These are phyloP conservation scores for Leptatherina wallacei DNA, from an alignment of 2,797 vertebrate species.

Conservation along the genomic window DNA sequence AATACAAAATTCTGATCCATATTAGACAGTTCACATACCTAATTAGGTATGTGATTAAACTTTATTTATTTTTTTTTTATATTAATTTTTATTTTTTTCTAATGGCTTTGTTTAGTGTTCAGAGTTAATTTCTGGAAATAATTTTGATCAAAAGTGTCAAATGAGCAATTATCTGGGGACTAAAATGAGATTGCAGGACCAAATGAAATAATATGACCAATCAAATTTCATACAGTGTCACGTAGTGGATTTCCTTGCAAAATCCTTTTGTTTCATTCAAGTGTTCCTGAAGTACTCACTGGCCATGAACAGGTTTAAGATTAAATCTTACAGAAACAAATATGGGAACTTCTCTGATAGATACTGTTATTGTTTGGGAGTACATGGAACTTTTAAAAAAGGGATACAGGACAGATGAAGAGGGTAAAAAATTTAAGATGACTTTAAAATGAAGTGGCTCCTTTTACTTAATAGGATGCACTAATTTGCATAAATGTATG, in stretches of 20 bases:
- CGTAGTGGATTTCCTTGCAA: not conserved
- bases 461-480: too few relatives aligned
- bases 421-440: too few relatives aligned
- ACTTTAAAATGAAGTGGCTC: too few relatives aligned
- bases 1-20: too few relatives aligned
- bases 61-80: too few relatives aligned
- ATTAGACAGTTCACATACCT: too few relatives aligned
- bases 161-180: not conserved
- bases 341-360: not conserved
- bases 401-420: not conserved
- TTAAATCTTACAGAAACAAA: constrained; percentile 8
- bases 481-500: too few relatives aligned
- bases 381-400: not conserved
- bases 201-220: too few relatives aligned
- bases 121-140: not conserved
- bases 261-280: not conserved
- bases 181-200: not conserved
- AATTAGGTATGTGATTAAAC: too few relatives aligned
- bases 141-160: not conserved
- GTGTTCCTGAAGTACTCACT: not conserved
- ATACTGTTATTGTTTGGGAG: not conserved
- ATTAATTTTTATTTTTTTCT: too few relatives aligned
- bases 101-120: too few relatives aligned
- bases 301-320: not conserved
- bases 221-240: not conserved